Conservation (phyloP, 2,113 vertebrate species). For the Alces alces region DNA sequence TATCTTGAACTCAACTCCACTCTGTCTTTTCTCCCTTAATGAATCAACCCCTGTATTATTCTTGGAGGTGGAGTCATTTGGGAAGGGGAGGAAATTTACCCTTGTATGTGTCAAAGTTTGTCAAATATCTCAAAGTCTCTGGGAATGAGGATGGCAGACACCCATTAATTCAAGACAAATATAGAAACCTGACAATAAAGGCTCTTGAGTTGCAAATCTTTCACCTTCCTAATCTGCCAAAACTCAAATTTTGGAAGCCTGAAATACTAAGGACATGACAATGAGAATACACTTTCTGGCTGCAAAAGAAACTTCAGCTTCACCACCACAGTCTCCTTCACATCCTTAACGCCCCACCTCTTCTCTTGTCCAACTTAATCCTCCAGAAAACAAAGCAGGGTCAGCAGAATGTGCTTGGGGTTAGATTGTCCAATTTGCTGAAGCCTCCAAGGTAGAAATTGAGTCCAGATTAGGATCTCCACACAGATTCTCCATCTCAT, state of each 20-base stretch:
- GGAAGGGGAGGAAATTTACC: conserved; percentile 25
- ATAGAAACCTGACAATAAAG: conserved; percentile 61
- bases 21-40: conserved; percentile 36
- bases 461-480: not conserved
- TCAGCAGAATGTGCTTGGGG: not conserved
- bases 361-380: not conserved
- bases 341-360: not conserved
- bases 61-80: conserved; percentile 15
- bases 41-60: conserved; percentile 17
- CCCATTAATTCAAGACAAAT: conserved; percentile 34
- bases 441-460: not conserved
- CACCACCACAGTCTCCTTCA: rapidly evolving
- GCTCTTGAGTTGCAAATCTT: conserved; percentile 5
- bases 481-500: not conserved
- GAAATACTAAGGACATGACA: not conserved
- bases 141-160: conserved; percentile 5
- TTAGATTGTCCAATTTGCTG: not conserved
- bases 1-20: not conserved
- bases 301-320: not conserved
- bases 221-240: conserved; percentile 19
- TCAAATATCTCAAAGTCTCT: conserved; percentile 49
- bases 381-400: not conserved
- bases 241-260: not conserved
- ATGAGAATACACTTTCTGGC: not conserved
- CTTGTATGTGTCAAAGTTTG: conserved; percentile 46